Evolutionary conservation across 2,113 vertebrate species (phyloP), one percentile per base, ranked within the genome.

Genomic region (Solea senegalensis): DNA sequence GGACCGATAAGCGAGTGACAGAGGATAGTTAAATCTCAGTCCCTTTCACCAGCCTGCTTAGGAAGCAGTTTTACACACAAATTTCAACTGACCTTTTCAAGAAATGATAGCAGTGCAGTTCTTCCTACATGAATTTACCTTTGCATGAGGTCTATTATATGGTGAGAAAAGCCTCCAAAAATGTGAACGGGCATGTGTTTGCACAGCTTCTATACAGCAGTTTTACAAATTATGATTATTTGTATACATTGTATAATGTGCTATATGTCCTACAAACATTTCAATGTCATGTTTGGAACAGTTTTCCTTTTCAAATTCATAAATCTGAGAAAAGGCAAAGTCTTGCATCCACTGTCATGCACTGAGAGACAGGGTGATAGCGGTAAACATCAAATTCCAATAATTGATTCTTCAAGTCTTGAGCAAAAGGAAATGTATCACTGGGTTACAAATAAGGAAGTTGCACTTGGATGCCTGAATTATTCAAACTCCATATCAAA

Each of bases 1-100:
- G 83, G 85, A 78, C 78, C 86, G 83, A 88, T 91, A 85, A 89
- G 40, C 66, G 68, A 86, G 81, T 67, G 83, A 85, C 80, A 68
- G 58, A 86, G 74, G 66, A 81, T 55, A 46, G 70, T 65, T 61
- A 84, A 87, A 90, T 84, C 82, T 84, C 81, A 80, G 82, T 52
- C 34, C 43, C 63, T 77, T 78, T 62, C 54, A 59, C 46, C 40
- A 68, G 54, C 69, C 27, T 84, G 71, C 79, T 86, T 82, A 78
- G 64, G 28, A 78, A 76, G 66, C 82, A 66, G 44, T 72, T 75
- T 75, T 10, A 15, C 21, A 62, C 67, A 81, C 56, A 66, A 62
- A 66, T 71, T 71, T 57, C 44, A 65, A 75, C 64, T 41, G 54
- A 65, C 69, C 41, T 70, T 87, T 70, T 48, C 28, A 65, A 44